Conservation (phyloP, 2,797 vertebrate species). For the Halcyon chelicuti region DNA sequence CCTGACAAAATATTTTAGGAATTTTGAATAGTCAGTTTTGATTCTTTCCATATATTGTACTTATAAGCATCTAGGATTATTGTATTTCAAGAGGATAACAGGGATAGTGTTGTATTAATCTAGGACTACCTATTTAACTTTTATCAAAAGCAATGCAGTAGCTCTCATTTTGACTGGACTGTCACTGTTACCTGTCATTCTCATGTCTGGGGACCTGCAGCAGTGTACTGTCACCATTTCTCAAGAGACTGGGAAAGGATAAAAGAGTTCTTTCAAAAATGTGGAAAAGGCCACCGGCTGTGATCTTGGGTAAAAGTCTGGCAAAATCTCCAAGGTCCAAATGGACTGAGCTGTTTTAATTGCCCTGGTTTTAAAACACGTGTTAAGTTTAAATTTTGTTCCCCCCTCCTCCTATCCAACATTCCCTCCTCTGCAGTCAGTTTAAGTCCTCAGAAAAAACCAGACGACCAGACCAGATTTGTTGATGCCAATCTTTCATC, state of each 20-base stretch:
- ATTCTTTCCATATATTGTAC: not conserved
- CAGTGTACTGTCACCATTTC: not conserved
- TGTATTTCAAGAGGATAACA: not conserved
- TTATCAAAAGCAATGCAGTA: not conserved
- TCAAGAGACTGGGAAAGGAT: not conserved
- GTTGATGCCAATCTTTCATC: not conserved
- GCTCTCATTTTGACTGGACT: not conserved
- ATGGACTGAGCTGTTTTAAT: not conserved
- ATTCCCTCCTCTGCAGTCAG: not conserved
- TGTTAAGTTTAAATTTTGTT: too few species aligned
- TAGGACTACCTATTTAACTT: not conserved
- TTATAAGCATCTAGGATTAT: not conserved
- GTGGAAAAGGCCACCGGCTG: not conserved
- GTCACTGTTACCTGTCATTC: not conserved
- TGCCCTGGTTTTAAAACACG: not conserved
- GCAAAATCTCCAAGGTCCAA: not conserved
- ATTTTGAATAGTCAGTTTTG: not conserved
- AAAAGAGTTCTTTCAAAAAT: not conserved
- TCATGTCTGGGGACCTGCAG: not conserved
- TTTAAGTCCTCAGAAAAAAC: not conserved
- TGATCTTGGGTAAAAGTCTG: not conserved
- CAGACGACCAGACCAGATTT: not conserved
- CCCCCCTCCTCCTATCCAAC: not conserved
- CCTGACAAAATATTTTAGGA: not conserved
- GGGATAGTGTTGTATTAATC: not conserved